Conservation (phyloP, 2,113 vertebrate species). For the Narcine bancroftii region DNA sequence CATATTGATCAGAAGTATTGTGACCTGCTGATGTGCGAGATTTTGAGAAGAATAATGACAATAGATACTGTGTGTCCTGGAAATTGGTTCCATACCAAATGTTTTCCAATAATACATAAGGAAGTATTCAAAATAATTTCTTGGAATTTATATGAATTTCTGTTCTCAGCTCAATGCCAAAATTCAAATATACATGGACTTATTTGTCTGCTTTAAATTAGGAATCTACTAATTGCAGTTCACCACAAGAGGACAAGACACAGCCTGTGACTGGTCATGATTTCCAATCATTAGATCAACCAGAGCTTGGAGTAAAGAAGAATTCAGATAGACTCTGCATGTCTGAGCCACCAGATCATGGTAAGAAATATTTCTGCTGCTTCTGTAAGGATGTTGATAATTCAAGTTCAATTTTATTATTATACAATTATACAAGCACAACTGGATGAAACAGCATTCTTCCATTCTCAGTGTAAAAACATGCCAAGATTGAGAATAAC, state of each 20-base stretch:
- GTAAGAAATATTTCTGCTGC: constrained; percentile 51
- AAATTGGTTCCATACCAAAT: background rate
- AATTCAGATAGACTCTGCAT: constrained; percentile 36
- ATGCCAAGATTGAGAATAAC: no score
- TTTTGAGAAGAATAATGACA: background rate
- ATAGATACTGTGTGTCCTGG: background rate
- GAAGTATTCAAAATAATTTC: background rate
- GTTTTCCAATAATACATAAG: background rate
- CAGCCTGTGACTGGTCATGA: constrained; percentile 40
- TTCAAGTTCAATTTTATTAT: no score
- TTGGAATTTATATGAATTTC: background rate
- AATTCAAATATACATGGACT: background rate
- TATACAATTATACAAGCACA: no score
- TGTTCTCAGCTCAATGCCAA: background rate
- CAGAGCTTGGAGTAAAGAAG: constrained; percentile 40
- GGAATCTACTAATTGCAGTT: constrained; percentile 47
- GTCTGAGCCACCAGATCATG: constrained; percentile 44
- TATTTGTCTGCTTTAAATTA: constrained; percentile 42
- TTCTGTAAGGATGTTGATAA: background rate
- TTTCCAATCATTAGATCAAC: background rate
- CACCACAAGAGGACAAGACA: constrained; percentile 42
- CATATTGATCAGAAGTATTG: background rate
- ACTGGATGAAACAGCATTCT: no score
- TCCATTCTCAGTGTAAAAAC: no score
- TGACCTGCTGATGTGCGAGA: background rate